phyloP scores from a whole-genome alignment of 2,797 vertebrate genomes.

The Acestrorhynchus altus region DNA sequence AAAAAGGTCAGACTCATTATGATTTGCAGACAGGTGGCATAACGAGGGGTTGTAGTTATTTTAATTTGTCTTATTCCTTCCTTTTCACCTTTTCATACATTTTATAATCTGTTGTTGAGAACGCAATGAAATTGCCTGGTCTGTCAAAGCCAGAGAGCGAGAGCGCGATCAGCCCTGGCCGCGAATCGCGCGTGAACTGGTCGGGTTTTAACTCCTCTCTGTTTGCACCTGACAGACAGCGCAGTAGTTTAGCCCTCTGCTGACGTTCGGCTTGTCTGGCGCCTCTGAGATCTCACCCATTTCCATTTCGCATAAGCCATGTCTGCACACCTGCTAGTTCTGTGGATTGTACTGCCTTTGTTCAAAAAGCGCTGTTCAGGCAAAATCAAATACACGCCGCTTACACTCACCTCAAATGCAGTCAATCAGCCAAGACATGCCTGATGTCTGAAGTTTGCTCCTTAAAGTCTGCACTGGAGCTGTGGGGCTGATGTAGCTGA shows the following conservation, averaged over 20 bases:
- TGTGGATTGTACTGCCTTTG: neutral
- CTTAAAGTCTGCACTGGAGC: too few species aligned
- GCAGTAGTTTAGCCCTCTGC: constrained; percentile 64
- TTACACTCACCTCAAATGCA: too few species aligned
- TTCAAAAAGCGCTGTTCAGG: neutral
- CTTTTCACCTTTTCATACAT: constrained; percentile 10
- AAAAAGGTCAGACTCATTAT: constrained; percentile 81
- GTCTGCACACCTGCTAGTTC: neutral
- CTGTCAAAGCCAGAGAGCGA: constrained; percentile 64
- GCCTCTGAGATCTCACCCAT: neutral
- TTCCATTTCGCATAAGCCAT: neutral
- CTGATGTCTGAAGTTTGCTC: neutral
- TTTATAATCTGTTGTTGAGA: constrained; percentile 59
- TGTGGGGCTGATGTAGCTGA: too few species aligned
- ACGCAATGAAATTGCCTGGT: constrained; percentile 65
- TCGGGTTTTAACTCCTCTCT: constrained; percentile 37
- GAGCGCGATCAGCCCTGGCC: constrained; percentile 13
- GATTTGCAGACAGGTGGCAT: constrained; percentile 72
- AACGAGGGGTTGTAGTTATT: constrained; percentile 59
- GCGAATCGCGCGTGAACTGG: constrained; percentile 6
- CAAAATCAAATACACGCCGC: neutral
- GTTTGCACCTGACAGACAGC: constrained; percentile 61
- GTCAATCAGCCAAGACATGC: too few species aligned
- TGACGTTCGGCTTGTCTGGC: constrained; percentile 71
- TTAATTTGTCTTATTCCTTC: constrained; percentile 58